phyloP scores from a whole-genome alignment of 1,140 invertebrate genomes.

The Proctacanthus coquilletti region DNA sequence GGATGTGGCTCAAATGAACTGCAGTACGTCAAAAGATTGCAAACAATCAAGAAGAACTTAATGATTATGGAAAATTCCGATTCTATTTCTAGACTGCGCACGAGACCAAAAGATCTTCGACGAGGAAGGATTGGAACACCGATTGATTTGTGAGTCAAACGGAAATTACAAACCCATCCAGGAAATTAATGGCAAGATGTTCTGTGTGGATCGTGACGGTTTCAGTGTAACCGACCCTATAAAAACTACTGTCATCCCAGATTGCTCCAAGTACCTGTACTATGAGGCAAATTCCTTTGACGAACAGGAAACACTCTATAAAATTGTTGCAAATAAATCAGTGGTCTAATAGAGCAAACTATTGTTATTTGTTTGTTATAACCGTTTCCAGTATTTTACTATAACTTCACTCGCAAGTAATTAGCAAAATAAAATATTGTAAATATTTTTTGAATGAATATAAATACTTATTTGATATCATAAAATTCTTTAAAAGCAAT shows the following conservation, averaged over 20 bases:
- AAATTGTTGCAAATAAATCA: not conserved
- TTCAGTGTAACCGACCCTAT: conserved; percentile 19
- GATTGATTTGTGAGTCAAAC: conserved; percentile 30
- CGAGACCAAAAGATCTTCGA: conserved; percentile 33
- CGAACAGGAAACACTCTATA: not conserved
- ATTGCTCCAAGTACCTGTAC: not conserved
- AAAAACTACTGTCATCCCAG: not conserved
- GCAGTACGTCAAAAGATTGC: conserved; percentile 34
- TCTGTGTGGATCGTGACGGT: conserved; percentile 38
- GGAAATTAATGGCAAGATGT: conserved; percentile 27
- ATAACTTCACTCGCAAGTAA: too few relatives aligned
- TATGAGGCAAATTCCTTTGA: conserved; percentile 1
- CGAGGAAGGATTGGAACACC: conserved; percentile 27
- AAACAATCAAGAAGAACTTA: not conserved
- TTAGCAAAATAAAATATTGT: too few relatives aligned
- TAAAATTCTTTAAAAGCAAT: not conserved
- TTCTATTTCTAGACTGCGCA: conserved; percentile 33
- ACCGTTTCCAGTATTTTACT: too few relatives aligned
- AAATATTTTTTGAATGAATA: not conserved
- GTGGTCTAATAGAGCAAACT: not conserved
- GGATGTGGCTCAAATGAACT: conserved; percentile 30
- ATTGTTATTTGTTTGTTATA: not conserved
- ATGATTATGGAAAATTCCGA: not conserved
- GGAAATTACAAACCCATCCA: conserved; percentile 36
- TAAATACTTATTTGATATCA: not conserved